Evolutionary conservation across 2,888 invertebrate genomes (phyloP).

Genomic region (Lasioglossum lativentre): DNA sequence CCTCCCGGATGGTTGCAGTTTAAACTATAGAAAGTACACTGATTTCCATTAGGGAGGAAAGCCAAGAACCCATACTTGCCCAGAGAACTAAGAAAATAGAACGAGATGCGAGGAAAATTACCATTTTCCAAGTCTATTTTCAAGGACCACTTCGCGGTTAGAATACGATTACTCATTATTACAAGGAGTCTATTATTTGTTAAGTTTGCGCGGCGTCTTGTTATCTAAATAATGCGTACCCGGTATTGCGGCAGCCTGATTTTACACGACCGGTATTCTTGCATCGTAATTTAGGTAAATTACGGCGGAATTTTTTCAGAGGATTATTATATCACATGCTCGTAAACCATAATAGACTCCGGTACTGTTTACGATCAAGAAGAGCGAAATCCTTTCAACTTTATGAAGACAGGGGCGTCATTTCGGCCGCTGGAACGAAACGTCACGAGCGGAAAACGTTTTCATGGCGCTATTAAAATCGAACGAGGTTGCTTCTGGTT

Average conservation of each 20-base stretch:
- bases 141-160: no score
- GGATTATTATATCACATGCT: constrained; percentile 4
- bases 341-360: background rate
- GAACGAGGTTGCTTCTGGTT: constrained; percentile 49
- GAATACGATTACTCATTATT: no score
- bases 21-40: background rate
- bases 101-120: background rate
- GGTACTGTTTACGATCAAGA: constrained; percentile 9
- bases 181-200: background rate
- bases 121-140: no score
- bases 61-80: background rate
- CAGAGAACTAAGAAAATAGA: background rate
- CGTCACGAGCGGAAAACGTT: constrained; percentile 48
- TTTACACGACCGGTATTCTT: background rate
- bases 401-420: background rate
- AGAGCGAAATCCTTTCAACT: constrained; percentile 17
- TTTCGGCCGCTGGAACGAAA: constrained; percentile 1
- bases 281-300: background rate
- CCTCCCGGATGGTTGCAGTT: background rate
- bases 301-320: background rate
- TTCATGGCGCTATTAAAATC: constrained; percentile 65
- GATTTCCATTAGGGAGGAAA: background rate
- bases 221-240: background rate
- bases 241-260: no score
- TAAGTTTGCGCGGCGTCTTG: background rate